A percentile compares a stretch with the other conserved stretches of the same genome.
phyloP scores from a whole-genome alignment of 2,888 invertebrate genomes.

The Cryptosula pallasiana region DNA sequence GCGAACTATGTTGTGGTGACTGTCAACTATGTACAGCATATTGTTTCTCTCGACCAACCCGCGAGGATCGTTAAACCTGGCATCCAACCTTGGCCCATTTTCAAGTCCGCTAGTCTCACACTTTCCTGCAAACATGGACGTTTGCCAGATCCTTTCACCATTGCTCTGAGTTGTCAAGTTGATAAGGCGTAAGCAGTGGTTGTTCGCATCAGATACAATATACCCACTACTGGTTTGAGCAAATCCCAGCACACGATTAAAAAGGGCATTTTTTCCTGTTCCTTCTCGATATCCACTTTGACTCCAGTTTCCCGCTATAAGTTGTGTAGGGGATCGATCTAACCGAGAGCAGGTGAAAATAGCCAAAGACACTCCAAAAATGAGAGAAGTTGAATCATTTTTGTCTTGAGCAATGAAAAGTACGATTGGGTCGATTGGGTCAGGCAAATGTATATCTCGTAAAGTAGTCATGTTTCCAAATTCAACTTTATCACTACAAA shows the following conservation, averaged over 20 bases:
- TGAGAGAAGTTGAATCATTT: no score
- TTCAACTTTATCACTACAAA: no score
- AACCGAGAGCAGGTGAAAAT: no score
- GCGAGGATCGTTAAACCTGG: background rate
- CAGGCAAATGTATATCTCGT: no score
- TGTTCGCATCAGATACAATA: background rate
- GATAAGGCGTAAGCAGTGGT: background rate
- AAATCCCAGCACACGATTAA: background rate
- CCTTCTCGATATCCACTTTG: background rate
- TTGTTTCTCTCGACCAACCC: background rate
- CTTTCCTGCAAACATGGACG: background rate
- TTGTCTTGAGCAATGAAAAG: no score
- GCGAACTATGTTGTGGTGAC: background rate
- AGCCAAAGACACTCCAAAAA: no score
- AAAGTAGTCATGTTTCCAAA: no score
- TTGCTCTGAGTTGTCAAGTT: background rate
- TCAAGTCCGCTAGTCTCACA: background rate
- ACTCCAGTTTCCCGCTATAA: background rate
- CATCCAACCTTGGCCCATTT: background rate
- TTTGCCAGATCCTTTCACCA: background rate
- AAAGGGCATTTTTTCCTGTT: background rate
- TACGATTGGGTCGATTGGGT: no score
- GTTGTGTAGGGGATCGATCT: no score
- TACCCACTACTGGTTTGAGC: background rate
- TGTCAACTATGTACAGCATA: background rate